A percentile compares a stretch with the other conserved stretches of the same genome.
Evolutionary conservation across 2,888 invertebrate genomes (phyloP).

Genomic region (Calameuta idolon): DNA sequence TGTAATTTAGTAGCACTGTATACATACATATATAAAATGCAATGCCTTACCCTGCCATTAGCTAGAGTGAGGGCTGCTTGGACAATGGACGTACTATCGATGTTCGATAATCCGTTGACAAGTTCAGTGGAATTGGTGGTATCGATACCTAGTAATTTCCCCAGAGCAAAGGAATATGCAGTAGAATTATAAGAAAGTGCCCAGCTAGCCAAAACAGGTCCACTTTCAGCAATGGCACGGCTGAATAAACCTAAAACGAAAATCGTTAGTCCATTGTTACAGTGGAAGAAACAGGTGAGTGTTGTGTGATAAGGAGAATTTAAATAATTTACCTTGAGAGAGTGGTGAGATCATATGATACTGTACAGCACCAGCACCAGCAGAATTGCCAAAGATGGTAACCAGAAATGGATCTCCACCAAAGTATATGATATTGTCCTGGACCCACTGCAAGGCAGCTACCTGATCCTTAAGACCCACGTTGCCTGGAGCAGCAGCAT

Average conservation of each 20-base stretch:
- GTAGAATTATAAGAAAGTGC: conserved; percentile 46
- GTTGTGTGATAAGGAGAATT: too few species aligned
- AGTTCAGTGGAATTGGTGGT: conserved; percentile 52
- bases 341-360: conserved; percentile 64
- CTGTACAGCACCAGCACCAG: conserved; percentile 65
- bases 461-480: conserved; percentile 67
- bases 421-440: conserved; percentile 61
- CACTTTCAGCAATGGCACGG: conserved; percentile 56
- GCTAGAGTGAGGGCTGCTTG: too few species aligned
- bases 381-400: conserved; percentile 66
- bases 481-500: conserved; percentile 38
- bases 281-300: too few species aligned
- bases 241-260: conserved; percentile 47
- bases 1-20: too few species aligned
- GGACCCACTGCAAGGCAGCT: conserved; percentile 62
- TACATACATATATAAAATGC: too few species aligned
- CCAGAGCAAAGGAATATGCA: conserved; percentile 54
- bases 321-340: too few species aligned
- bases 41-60: too few species aligned
- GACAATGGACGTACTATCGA: too few species aligned
- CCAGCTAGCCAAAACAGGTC: conserved; percentile 49
- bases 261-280: too few species aligned
- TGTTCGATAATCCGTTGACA: conserved; percentile 45
- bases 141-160: conserved; percentile 51
- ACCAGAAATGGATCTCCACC: conserved; percentile 64